A percentile compares a stretch with the other conserved stretches of the same genome.
Evolutionary conservation across 2,888 invertebrate species (phyloP).

Genomic region (Azorinus chamasolen): DNA sequence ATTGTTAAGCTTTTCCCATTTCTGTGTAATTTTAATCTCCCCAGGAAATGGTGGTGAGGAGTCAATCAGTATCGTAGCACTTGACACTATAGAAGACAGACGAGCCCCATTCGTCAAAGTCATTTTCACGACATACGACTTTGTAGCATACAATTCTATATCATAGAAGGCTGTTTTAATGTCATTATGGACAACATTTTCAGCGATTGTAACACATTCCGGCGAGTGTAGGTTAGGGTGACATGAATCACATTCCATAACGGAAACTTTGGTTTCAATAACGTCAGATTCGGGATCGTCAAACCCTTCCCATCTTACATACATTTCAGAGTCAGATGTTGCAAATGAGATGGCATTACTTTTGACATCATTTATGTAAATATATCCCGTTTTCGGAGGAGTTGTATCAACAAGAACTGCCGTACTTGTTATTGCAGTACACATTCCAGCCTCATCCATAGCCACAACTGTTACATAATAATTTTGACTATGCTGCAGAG

Average conservation of each 20-base stretch:
- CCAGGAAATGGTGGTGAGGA: conserved; percentile 55
- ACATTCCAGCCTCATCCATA: conserved; percentile 64
- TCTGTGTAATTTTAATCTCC: conserved; percentile 56
- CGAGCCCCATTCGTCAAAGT: conserved; percentile 60
- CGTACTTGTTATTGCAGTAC: conserved; percentile 46
- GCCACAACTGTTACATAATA: conserved; percentile 67
- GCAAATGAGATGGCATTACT: conserved; percentile 35
- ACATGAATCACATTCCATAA: conserved; percentile 39
- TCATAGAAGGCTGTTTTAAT: conserved; percentile 62
- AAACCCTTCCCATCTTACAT: conserved; percentile 44
- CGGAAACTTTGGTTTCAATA: conserved; percentile 12
- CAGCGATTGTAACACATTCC: conserved; percentile 32
- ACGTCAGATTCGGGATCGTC: conserved; percentile 55
- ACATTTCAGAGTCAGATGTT: conserved; percentile 26
- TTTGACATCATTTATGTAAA: conserved; percentile 41
- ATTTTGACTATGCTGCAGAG: conserved; percentile 45
- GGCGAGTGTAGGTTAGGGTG: neutral
- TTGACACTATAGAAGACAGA: conserved; percentile 22
- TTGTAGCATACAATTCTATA: conserved; percentile 35
- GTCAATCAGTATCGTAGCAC: conserved; percentile 58
- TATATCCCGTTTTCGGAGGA: conserved; percentile 50
- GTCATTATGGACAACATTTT: conserved; percentile 39
- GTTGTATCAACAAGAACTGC: conserved; percentile 64
- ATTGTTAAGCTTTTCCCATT: conserved; percentile 43
- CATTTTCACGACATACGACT: conserved; percentile 53